These are phyloP conservation scores for Clarias pachynema DNA, from an alignment of 2,797 vertebrate species.

Conservation along the genomic window DNA sequence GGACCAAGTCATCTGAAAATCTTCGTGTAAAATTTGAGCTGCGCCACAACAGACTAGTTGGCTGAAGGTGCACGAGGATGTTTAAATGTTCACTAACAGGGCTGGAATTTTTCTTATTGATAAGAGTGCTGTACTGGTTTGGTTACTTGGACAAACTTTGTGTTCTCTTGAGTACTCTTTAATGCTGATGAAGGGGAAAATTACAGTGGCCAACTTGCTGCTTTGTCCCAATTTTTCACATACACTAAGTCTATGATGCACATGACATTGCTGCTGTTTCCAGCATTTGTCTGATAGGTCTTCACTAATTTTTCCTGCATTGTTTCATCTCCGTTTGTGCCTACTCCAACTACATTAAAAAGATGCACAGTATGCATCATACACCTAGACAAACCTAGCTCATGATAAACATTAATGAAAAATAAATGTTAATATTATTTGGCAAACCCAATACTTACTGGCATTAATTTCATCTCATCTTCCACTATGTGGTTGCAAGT, in stretches of 20 bases:
- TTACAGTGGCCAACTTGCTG: background rate
- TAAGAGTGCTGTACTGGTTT: background rate
- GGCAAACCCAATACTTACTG: too few species aligned
- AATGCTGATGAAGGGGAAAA: background rate
- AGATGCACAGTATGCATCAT: background rate
- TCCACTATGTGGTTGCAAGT: too few species aligned
- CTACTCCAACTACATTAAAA: background rate
- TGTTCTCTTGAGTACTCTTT: background rate
- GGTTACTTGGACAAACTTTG: background rate
- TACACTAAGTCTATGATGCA: background rate
- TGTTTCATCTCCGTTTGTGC: background rate
- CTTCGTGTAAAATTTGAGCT: background rate
- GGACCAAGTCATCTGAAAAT: background rate
- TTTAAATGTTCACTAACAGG: background rate
- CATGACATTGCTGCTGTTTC: background rate
- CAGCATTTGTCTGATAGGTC: background rate
- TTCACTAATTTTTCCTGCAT: background rate
- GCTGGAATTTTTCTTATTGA: background rate
- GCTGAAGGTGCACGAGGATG: background rate
- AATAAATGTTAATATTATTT: background rate
- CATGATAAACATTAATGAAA: background rate
- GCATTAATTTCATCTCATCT: background rate
- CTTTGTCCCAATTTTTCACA: background rate
- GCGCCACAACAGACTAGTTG: background rate
- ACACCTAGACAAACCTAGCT: background rate